Evolutionary conservation across 2,888 invertebrate species (phyloP), one percentile per base, ranked within the genome.

Genomic region (Hymenopus coronatus): DNA sequence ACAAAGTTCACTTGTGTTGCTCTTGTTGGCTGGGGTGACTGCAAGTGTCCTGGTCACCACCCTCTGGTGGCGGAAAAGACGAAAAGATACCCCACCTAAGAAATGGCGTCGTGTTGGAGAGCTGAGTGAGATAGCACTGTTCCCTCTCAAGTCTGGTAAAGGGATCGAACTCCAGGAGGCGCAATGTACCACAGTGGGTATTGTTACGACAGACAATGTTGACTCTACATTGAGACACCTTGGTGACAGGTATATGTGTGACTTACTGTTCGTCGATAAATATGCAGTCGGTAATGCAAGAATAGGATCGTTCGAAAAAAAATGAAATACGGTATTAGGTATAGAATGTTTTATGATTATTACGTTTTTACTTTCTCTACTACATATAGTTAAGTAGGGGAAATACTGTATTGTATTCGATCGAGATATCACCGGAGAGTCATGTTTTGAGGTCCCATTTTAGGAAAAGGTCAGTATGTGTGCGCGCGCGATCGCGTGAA

Each of bases 61-160:
- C 20, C 0, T 70, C 54, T 70, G 54, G 54, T 70, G 54, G 54
- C 9, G 54, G 20, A 83, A 28, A 28, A 83, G 28, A n/a, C 27
- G 28, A 20, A 20, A n/a, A 2, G 83, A 28, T n/a, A 28, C 83
- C n/a, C 28, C 40, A 20, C 85, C 85, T 27, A 46, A 40, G 27
- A 85, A 28, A n/a, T 85, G 85, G 85, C 85, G 85, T 46, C 33
- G 40, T 27, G 87, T 89, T 30, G 89, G 89, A 70, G 70, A 86
- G n/a, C 33, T 89, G 3, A 9, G 28, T 14, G 87, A 87, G 28
- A 27, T 89, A 14, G 28, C 84, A 1, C 87, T 89, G 8, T 89
- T 85, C 81, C 89, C 89, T 25, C 54, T 89, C n/a, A 89, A 89
- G 84, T 89, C 89, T 1, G 89, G 87, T 15, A 12, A 28, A 0